A percentile compares a stretch with the other conserved stretches of the same genome.
Conservation (phyloP, 2,888 invertebrate species). For the Leptura quadrifasciata region DNA sequence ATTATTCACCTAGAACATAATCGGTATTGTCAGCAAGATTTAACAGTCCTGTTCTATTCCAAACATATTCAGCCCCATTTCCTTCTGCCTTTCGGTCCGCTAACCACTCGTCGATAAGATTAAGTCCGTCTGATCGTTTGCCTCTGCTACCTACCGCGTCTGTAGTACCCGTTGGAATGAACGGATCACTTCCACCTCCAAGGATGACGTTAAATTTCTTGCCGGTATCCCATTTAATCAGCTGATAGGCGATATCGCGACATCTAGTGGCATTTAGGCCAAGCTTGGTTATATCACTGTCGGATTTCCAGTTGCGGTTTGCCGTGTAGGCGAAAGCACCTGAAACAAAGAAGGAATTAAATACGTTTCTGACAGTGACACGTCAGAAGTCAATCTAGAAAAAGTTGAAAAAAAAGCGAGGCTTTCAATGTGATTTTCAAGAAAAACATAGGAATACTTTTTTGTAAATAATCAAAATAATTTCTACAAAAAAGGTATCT, state of each 20-base stretch:
- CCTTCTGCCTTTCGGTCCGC: conserved; percentile 70
- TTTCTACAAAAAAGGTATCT: too few relatives aligned
- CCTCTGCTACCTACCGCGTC: conserved; percentile 77
- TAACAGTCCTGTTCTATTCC: conserved; percentile 77
- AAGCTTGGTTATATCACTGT: conserved; percentile 76
- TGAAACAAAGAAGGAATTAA: conserved; percentile 53
- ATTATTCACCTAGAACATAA: conserved; percentile 59
- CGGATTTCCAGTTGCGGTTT: conserved; percentile 84
- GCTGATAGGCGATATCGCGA: conserved; percentile 84
- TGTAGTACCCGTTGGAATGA: conserved; percentile 76
- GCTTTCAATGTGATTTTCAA: too few relatives aligned
- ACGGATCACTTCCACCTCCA: conserved; percentile 84
- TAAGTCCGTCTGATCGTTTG: conserved; percentile 78
- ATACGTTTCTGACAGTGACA: too few relatives aligned
- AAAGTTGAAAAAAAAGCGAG: too few relatives aligned
- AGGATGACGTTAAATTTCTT: conserved; percentile 83
- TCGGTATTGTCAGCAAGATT: conserved; percentile 58
- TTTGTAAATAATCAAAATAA: too few relatives aligned
- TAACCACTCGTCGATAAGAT: conserved; percentile 83
- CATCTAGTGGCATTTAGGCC: conserved; percentile 75
- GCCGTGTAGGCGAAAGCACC: conserved; percentile 84
- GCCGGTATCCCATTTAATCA: conserved; percentile 81
- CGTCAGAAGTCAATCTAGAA: too few relatives aligned
- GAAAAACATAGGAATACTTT: too few relatives aligned
- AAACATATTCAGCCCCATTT: conserved; percentile 75